A percentile compares a stretch with the other conserved stretches of the same genome.
These are phyloP conservation scores for Sericinus montela DNA, from an alignment of 2,888 invertebrate species.

Conservation along the genomic window DNA sequence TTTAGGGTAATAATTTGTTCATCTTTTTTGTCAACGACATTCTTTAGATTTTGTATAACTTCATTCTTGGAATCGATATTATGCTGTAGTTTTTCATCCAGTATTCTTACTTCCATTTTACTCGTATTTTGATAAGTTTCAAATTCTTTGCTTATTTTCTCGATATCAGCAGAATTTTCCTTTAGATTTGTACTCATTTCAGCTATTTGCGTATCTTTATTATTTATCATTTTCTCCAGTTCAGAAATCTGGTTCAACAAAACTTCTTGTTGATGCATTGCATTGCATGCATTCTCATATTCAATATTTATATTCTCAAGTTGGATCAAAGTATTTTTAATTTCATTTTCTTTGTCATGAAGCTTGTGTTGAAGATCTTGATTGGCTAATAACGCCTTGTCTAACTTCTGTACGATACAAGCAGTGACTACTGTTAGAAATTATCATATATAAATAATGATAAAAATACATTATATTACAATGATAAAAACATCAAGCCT, in stretches of 20 bases:
- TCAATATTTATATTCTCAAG: conserved; percentile 35
- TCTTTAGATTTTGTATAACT: conserved; percentile 47
- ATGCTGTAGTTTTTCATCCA: conserved; percentile 64
- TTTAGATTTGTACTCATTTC: conserved; percentile 32
- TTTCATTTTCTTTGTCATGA: conserved; percentile 41
- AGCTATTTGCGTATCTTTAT: conserved; percentile 35
- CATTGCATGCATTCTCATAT: conserved; percentile 35
- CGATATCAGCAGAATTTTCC: conserved; percentile 30
- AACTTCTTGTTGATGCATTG: conserved; percentile 31
- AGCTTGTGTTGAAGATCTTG: conserved; percentile 3
- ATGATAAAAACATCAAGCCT: no score
- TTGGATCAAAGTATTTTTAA: conserved; percentile 41
- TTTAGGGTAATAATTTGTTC: conserved; percentile 51
- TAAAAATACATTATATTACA: no score
- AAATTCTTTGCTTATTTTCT: conserved; percentile 55
- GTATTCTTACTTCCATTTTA: conserved; percentile 46
- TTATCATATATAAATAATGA: no score
- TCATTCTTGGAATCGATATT: conserved; percentile 49
- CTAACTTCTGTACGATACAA: conserved; percentile 35
- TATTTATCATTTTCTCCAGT: conserved; percentile 32
- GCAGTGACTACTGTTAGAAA: not conserved
- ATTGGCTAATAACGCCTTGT: conserved; percentile 40
- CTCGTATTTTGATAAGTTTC: conserved; percentile 63
- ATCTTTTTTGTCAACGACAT: conserved; percentile 51
- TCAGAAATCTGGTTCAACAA: conserved; percentile 32